A percentile compares a stretch with the other conserved stretches of the same genome.
phyloP scores from a whole-genome alignment of 2,113 vertebrate genomes.

The Alexandromys fortis region DNA sequence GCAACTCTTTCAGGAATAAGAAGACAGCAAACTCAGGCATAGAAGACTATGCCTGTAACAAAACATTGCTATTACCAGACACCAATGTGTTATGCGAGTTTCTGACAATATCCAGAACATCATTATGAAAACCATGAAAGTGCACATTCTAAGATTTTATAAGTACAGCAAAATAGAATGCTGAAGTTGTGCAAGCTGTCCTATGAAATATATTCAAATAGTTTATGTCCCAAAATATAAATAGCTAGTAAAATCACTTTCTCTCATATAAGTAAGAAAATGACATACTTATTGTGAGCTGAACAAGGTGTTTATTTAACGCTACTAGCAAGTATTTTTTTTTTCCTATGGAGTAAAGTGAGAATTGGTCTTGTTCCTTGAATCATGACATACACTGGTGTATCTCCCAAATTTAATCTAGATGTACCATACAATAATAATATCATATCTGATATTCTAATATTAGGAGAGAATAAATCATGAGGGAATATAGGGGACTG shows the following conservation, averaged over 20 bases:
- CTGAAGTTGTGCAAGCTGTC: background rate
- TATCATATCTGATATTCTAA: background rate
- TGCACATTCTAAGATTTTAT: background rate
- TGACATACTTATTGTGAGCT: background rate
- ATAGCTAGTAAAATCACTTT: background rate
- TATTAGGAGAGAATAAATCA: background rate
- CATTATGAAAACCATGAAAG: background rate
- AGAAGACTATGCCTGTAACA: background rate
- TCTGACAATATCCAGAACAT: background rate
- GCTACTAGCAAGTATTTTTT: background rate
- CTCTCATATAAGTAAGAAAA: background rate
- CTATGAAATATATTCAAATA: background rate
- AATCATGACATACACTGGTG: background rate
- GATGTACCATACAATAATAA: background rate
- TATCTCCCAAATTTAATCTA: background rate
- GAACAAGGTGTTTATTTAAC: background rate
- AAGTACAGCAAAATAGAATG: background rate
- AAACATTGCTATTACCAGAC: background rate
- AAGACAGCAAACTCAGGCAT: background rate
- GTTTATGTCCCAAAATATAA: background rate
- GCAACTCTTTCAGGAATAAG: background rate
- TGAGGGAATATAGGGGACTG: background rate
- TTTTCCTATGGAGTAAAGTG: background rate
- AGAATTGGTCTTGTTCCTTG: background rate
- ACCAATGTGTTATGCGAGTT: background rate